phyloP scores from a whole-genome alignment of 1,140 invertebrate genomes.

The Steinernema feltiae region DNA sequence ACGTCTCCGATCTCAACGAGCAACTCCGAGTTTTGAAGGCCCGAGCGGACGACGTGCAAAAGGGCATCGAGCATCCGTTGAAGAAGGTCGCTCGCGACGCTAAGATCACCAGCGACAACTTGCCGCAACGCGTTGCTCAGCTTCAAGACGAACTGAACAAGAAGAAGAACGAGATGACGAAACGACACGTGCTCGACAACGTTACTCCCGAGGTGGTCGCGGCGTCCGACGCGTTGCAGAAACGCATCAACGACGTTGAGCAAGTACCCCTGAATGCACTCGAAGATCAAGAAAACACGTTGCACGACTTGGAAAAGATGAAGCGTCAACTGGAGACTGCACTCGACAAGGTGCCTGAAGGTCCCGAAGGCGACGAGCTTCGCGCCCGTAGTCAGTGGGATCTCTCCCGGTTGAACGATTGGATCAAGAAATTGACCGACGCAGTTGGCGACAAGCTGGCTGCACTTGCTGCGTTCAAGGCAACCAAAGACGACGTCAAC shows the following conservation, averaged over 20 bases:
- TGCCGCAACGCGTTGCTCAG: constrained; percentile 7
- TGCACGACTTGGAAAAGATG: constrained; percentile 36
- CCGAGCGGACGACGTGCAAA: background rate
- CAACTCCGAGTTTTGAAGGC: background rate
- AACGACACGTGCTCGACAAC: background rate
- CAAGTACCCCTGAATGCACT: constrained; percentile 28
- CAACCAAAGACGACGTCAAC: constrained; percentile 36
- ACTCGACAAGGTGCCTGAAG: constrained; percentile 37
- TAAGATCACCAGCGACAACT: background rate
- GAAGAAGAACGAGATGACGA: background rate
- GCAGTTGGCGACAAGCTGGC: constrained; percentile 48
- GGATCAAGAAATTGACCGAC: constrained; percentile 36
- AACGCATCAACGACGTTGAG: constrained; percentile 21
- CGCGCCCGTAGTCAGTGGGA: constrained; percentile 42
- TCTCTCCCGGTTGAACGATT: constrained; percentile 41
- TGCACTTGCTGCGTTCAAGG: constrained; percentile 41
- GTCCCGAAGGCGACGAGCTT: constrained; percentile 32
- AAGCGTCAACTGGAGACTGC: constrained; percentile 38
- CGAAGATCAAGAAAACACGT: constrained; percentile 35
- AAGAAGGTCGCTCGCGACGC: background rate
- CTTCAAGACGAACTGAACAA: constrained; percentile 8
- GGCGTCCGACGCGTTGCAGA: constrained; percentile 22
- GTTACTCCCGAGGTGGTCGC: constrained; percentile 10
- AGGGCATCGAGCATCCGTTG: background rate
- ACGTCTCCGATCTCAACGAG: background rate